phyloP scores from a whole-genome alignment of 2,797 vertebrate species.

The Macroramphosus scolopax region DNA sequence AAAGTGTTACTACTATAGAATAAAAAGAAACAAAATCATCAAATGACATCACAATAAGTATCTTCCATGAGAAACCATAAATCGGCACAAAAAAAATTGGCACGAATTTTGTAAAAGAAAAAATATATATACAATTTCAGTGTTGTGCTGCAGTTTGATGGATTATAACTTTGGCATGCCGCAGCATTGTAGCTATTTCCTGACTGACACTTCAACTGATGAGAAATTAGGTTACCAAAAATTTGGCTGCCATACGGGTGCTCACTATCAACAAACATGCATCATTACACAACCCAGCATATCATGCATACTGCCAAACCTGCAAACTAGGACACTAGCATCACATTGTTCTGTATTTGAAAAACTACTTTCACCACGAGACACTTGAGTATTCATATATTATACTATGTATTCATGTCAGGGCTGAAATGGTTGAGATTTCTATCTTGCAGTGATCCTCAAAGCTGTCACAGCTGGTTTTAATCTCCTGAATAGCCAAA shows the following conservation, averaged over 20 bases:
- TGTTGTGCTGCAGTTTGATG: no score
- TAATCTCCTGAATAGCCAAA: conserved; percentile 38
- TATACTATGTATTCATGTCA: conserved; percentile 24
- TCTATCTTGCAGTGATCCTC: conserved; percentile 46
- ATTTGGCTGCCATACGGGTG: conserved; percentile 31
- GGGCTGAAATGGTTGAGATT: conserved; percentile 46
- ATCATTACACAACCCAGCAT: conserved; percentile 1
- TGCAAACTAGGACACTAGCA: conserved; percentile 44
- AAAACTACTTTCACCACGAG: conserved; percentile 18
- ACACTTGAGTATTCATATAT: conserved; percentile 17
- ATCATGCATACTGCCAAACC: conserved; percentile 17
- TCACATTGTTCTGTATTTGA: conserved; percentile 26
- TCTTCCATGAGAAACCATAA: no score
- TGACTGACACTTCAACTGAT: conserved; percentile 37
- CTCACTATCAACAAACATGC: conserved; percentile 26
- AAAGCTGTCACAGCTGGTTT: conserved; percentile 46
- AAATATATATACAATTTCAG: conserved; percentile 1
- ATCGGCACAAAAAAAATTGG: no score
- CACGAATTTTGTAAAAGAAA: no score
- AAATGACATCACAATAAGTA: no score
- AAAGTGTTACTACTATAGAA: neutral
- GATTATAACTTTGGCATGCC: conserved; percentile 16
- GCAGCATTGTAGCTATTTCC: conserved; percentile 29
- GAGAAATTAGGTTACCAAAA: conserved; percentile 53
- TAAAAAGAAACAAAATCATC: no score